phyloP scores from a whole-genome alignment of 2,888 invertebrate species.

The Drosophila sordidula region DNA sequence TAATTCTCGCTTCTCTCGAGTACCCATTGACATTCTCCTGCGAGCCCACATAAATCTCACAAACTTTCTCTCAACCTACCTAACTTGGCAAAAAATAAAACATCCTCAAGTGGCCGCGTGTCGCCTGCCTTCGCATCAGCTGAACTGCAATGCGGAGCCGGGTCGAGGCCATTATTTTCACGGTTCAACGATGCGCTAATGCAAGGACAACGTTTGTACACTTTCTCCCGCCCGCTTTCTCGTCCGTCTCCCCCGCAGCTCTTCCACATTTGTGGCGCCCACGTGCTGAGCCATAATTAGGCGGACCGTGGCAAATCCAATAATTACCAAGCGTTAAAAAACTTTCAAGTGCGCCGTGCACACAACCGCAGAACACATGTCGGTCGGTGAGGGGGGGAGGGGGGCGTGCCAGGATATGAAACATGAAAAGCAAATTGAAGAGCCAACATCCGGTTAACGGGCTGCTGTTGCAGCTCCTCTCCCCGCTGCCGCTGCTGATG shows the following conservation, averaged over 20 bases:
- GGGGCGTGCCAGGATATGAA: slow-evolving; percentile 68
- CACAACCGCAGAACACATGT: slow-evolving; percentile 73
- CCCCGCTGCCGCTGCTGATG: slow-evolving; percentile 41
- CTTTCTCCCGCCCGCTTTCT: slow-evolving; percentile 22
- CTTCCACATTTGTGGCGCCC: slow-evolving; percentile 20
- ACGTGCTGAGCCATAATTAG: slow-evolving; percentile 72
- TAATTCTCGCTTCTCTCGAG: background rate
- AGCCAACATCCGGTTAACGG: slow-evolving; percentile 71
- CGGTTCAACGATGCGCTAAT: slow-evolving; percentile 64
- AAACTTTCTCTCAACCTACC: slow-evolving; percentile 2
- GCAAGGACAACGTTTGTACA: slow-evolving; percentile 57
- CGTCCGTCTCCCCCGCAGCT: background rate
- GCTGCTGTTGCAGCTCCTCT: slow-evolving; percentile 28
- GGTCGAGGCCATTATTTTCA: slow-evolving; percentile 62
- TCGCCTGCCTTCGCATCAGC: slow-evolving; percentile 19
- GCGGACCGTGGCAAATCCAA: slow-evolving; percentile 68
- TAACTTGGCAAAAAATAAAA: background rate
- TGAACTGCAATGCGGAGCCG: slow-evolving; percentile 31
- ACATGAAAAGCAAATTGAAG: slow-evolving; percentile 81
- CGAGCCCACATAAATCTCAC: slow-evolving; percentile 11
- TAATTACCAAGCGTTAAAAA: slow-evolving; percentile 75
- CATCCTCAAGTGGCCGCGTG: slow-evolving; percentile 45
- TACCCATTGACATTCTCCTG: background rate
- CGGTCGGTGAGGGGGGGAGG: slow-evolving; percentile 25
- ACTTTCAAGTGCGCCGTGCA: slow-evolving; percentile 61